These are phyloP conservation scores for Macrochelys suwanniensis DNA, from an alignment of 2,797 vertebrate genomes.

Conservation along the genomic window DNA sequence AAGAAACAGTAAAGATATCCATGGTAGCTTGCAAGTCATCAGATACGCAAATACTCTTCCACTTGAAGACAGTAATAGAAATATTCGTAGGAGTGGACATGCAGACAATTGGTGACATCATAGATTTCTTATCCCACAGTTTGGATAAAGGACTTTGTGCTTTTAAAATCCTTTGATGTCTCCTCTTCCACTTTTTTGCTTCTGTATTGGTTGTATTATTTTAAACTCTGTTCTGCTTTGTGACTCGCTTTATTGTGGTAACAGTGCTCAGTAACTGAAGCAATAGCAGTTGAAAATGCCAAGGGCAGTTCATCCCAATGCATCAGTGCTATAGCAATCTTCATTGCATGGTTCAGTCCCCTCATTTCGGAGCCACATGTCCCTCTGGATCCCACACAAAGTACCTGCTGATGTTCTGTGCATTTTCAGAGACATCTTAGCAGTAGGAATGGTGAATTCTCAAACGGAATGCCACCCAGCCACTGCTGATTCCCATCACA, in stretches of 20 bases:
- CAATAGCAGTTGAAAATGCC: background rate
- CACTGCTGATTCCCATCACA: background rate
- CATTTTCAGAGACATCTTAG: background rate
- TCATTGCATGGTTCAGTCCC: fast-evolving
- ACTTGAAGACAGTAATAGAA: background rate
- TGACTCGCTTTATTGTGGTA: background rate
- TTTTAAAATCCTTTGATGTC: background rate
- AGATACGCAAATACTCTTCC: background rate
- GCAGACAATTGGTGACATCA: background rate
- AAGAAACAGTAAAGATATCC: background rate
- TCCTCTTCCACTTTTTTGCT: background rate
- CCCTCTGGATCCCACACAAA: background rate
- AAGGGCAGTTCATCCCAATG: fast-evolving
- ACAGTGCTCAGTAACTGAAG: fast-evolving
- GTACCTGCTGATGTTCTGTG: background rate
- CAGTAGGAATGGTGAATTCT: background rate
- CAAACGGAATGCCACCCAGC: background rate
- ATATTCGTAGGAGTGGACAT: fast-evolving
- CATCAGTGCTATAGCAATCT: fast-evolving
- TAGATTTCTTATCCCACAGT: fast-evolving
- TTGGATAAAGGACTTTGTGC: background rate
- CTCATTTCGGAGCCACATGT: background rate
- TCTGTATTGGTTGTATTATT: background rate
- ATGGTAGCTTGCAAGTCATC: background rate
- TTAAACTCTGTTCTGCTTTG: background rate